Percentiles rank a stretch among this genome's conserved stretches.
phyloP scores from a whole-genome alignment of 2,113 vertebrate genomes.

The Athene noctua region DNA sequence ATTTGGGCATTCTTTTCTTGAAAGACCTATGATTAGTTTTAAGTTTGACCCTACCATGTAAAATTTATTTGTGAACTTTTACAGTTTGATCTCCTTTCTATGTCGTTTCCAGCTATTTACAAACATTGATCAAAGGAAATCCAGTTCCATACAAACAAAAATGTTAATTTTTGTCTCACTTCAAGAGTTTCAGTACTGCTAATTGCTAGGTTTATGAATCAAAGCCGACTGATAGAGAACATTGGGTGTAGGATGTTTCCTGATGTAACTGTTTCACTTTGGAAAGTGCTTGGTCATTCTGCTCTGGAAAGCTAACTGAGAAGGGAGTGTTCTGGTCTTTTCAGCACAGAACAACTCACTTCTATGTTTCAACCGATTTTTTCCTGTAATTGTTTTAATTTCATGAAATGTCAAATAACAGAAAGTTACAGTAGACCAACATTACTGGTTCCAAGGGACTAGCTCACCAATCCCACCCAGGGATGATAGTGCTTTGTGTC shows the following conservation, averaged over 20 bases:
- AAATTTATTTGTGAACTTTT: neutral
- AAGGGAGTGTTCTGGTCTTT: neutral
- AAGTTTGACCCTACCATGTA: neutral
- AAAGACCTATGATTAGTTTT: neutral
- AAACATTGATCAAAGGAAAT: constrained; percentile 4
- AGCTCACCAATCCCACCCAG: neutral
- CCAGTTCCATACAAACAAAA: neutral
- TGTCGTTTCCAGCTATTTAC: neutral
- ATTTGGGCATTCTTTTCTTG: neutral
- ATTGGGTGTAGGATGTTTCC: neutral
- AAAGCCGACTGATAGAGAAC: neutral
- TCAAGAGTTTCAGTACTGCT: neutral
- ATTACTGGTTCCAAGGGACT: neutral
- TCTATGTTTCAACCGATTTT: neutral
- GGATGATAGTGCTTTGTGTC: neutral
- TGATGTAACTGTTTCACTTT: neutral
- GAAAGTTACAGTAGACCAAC: neutral
- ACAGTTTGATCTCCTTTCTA: neutral
- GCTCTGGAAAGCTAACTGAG: neutral
- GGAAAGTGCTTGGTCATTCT: neutral
- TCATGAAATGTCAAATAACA: neutral
- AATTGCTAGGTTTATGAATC: neutral
- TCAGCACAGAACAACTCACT: neutral
- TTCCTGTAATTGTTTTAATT: neutral
- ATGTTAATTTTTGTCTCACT: neutral